Evolutionary conservation across 2,797 vertebrate species (phyloP).

Genomic region (Ispidina lecontei): DNA sequence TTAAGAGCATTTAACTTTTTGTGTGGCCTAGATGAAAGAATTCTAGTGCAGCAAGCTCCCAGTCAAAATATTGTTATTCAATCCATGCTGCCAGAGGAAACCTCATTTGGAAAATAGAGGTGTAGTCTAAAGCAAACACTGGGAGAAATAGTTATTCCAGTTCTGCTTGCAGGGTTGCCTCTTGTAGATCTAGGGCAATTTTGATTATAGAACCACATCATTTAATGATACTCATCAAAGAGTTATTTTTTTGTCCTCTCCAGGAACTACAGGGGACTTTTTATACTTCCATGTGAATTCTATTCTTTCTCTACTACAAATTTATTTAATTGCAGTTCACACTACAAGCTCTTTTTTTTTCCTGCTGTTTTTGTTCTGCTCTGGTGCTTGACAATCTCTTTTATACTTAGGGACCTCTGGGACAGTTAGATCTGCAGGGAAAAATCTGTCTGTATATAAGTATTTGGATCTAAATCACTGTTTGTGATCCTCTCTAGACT

Average conservation of each 20-base stretch:
- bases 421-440: not conserved
- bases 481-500: not conserved
- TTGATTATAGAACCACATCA: conserved; percentile 5
- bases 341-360: not conserved
- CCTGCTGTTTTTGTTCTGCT: conserved; percentile 41
- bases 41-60: not conserved
- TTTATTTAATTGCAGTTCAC: conserved; percentile 21
- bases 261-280: not conserved
- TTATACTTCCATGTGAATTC: not conserved
- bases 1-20: not conserved
- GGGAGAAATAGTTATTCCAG: not conserved
- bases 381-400: not conserved
- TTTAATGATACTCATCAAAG: conserved; percentile 10
- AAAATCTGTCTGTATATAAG: not conserved
- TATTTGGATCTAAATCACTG: not conserved
- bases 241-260: not conserved
- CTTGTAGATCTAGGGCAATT: not conserved
- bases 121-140: not conserved
- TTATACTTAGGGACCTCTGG: not conserved
- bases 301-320: not conserved
- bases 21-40: not conserved
- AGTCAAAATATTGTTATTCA: not conserved
- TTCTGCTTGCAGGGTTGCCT: not conserved
- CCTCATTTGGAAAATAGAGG: not conserved
- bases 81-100: not conserved